Evolutionary conservation across 2,113 vertebrate genomes (phyloP).

Genomic region (Ornithorhynchus anatinus): DNA sequence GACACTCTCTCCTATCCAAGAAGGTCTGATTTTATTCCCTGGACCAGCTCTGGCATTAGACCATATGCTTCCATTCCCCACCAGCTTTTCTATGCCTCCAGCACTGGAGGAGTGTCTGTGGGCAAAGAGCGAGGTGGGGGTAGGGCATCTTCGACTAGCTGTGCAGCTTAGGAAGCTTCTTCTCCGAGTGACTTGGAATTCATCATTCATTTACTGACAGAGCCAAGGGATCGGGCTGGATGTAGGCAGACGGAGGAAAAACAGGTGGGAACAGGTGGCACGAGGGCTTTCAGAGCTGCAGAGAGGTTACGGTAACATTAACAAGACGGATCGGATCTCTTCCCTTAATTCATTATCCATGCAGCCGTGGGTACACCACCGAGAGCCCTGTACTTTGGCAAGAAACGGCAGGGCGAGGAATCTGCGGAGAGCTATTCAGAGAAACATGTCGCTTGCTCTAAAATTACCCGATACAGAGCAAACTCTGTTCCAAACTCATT

Average conservation of each 20-base stretch:
- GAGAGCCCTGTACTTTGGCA: neutral
- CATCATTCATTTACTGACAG: no score
- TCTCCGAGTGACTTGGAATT: no score
- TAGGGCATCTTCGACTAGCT: neutral
- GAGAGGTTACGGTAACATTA: neutral
- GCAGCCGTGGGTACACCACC: constrained; percentile 10
- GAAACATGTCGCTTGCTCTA: neutral
- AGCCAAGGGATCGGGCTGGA: rapidly evolving
- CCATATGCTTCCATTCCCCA: neutral
- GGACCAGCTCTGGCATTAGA: no score
- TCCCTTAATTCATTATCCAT: neutral
- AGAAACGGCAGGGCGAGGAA: constrained; percentile 2
- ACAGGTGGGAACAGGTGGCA: constrained; percentile 8
- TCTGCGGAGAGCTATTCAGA: neutral
- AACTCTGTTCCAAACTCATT: neutral
- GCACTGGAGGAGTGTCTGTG: neutral
- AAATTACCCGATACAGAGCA: neutral
- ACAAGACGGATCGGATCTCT: neutral
- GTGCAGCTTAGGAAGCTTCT: neutral
- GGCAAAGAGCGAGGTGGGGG: neutral
- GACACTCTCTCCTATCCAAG: no score
- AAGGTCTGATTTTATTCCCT: no score
- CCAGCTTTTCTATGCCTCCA: neutral
- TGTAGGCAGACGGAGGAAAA: neutral
- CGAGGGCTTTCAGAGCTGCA: constrained; percentile 10